Evolutionary conservation across 2,888 invertebrate species (phyloP), one percentile per base, ranked within the genome.

Genomic region (Lutraria lutraria): DNA sequence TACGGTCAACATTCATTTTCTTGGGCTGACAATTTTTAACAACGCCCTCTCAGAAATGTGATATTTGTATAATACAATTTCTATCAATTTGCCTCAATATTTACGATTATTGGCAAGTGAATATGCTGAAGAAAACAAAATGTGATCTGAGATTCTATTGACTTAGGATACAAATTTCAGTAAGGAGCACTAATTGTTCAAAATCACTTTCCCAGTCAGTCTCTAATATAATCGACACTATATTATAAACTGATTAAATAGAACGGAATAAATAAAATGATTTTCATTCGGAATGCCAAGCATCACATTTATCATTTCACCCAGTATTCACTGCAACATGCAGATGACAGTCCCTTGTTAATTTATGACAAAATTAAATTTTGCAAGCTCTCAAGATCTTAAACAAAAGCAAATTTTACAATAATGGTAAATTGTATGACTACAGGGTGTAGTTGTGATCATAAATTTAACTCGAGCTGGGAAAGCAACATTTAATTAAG

Each of bases 401-500:
- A 68, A 68, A 68, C 63, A 68, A 68, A 68, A 68, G 63, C 63
- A 68, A 68, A 68, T 68, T 68, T 68, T 68, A 68, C 63, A 68
- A 68, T 68, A 68, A 68, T 68, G 63, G 25, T 68, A 68, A 68
- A 68, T 68, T 68, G 63, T 68, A 68, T 13, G 63, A 68, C 63
- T 68, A 68, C 25, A 68, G 63, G 63, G 63, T 68, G 25, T 68
- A 25, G 63, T 68, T 68, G 12, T 3, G 63, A 68, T 68, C 63
- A 25, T 68, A 68, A 68, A 68, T 68, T 68, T 68, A 25, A 68
- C n/a, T 25, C n/a, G 3, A 68, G 25, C 63, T 68, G 82, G 2
- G 60, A 63, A 34, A 60, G 54, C 63, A 43, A 82, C 63, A 82
- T 82, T 82, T 82, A 82, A 82, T 82, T 82, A 82, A 63, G 63